Conservation (phyloP, 2,888 invertebrate genomes). For the Drosophila prostipennis region DNA sequence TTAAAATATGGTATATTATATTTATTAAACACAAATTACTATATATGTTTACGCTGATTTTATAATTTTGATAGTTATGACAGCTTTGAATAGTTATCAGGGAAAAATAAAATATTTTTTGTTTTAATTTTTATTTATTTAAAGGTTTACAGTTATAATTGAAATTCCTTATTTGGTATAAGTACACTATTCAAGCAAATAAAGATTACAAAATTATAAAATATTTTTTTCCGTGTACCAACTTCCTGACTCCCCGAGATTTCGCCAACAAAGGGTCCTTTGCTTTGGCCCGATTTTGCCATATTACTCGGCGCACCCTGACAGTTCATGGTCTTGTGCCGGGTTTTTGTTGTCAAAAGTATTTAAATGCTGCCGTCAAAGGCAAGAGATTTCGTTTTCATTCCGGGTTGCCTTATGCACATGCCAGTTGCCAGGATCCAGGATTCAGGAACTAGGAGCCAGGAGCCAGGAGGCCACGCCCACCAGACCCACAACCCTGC, state of each 20-base stretch:
- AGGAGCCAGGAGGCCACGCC: conserved; percentile 32
- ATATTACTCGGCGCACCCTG: conserved; percentile 32
- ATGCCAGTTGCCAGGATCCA: conserved; percentile 36
- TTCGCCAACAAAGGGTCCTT: conserved; percentile 27
- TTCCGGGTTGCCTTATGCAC: conserved; percentile 43
- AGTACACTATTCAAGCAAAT: too few species aligned
- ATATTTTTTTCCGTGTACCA: conserved; percentile 4
- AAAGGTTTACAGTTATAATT: too few species aligned
- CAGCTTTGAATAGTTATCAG: too few species aligned
- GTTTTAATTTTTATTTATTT: too few species aligned
- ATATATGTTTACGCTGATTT: too few species aligned
- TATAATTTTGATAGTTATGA: too few species aligned
- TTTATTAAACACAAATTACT: too few species aligned
- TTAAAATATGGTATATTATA: too few species aligned
- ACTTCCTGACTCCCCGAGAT: conserved; percentile 13
- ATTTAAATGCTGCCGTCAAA: conserved; percentile 71
- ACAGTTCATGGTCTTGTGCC: conserved; percentile 39
- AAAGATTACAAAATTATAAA: background rate
- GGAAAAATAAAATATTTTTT: too few species aligned
- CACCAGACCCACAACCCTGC: conserved; percentile 31
- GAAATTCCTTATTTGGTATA: too few species aligned
- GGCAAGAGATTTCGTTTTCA: conserved; percentile 54
- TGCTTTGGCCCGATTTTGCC: conserved; percentile 30
- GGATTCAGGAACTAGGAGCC: conserved; percentile 3
- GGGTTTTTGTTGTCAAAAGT: conserved; percentile 69